Percentiles rank a stretch among this genome's conserved stretches.
Conservation (phyloP, 2,888 invertebrate species). For the Agonopterix arenella region DNA sequence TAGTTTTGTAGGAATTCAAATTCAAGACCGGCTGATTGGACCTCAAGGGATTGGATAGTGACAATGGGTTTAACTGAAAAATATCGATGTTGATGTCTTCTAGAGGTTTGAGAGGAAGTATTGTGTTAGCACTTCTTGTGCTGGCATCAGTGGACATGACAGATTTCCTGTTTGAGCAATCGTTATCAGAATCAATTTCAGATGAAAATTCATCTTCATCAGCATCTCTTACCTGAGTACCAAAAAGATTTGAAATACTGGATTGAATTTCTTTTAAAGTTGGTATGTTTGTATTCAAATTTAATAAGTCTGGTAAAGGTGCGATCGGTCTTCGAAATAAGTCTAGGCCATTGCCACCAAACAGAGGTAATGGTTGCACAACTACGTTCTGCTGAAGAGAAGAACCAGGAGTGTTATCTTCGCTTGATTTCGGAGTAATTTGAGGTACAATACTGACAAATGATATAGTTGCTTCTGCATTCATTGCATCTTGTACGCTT, state of each 20-base stretch:
- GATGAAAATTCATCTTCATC: constrained; percentile 13
- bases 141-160: constrained; percentile 30
- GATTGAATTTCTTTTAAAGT: constrained; percentile 29
- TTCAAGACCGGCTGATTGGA: constrained; percentile 24
- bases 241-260: constrained; percentile 27
- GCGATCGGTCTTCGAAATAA: neutral
- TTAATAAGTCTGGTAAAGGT: constrained; percentile 16
- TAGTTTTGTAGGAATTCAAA: constrained; percentile 37
- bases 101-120: constrained; percentile 20
- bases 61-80: constrained; percentile 29
- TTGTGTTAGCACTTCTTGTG: constrained; percentile 17
- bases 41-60: constrained; percentile 10
- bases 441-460: constrained; percentile 19
- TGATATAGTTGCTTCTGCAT: constrained; percentile 36
- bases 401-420: constrained; percentile 11
- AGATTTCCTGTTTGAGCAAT: constrained; percentile 18
- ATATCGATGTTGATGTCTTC: constrained; percentile 34
- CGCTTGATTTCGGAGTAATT: constrained; percentile 11
- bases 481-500: constrained; percentile 25
- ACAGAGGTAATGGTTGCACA: constrained; percentile 17
- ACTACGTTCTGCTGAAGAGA: constrained; percentile 16
- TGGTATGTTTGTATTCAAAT: constrained; percentile 21
- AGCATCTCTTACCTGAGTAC: constrained; percentile 10
- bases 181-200: constrained; percentile 14
- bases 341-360: constrained; percentile 7